Evolutionary conservation across 2,797 vertebrate species (phyloP), one percentile per base, ranked within the genome.

Genomic region (Eupleurogrammus muticus): DNA sequence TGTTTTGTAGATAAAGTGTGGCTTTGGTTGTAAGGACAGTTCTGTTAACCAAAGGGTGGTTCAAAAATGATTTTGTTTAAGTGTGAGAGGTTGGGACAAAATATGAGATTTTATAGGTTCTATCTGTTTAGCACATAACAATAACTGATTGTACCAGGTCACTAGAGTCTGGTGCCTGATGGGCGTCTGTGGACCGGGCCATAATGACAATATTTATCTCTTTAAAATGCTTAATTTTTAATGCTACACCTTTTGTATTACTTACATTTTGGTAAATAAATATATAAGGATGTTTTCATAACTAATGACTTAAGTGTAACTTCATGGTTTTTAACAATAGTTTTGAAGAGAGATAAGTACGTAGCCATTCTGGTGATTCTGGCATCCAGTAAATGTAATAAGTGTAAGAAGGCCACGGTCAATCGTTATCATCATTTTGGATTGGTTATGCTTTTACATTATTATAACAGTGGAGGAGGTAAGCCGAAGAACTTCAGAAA

Each of bases 1-100:
- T 57, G 17, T 58, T 80, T 73, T 62, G 34, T 78, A 54, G 64
- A 44, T 53, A 14, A 46, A 19, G 40, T 65, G 34, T 71, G 42
- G 20, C 56, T 66, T 72, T 11, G 23, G 35, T 57, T 6, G 10
- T 42, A 28, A 62, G 57, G 24, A 35, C 46, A 42, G 47, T 67
- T 52, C 46, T 61, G 44, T 7, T 47, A 40, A 44, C 28, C 52
- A 38, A 56, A 68, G 48, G 0, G 23, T n/a, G 5, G 16, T 17
- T 67, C 36, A 58, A n/a, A 61, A 20, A 3, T 55, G 2, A n/a
- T 59, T 17, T 49, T 7, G 11, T 61, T 60, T 52, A 52, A 52
- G 13, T 56, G n/a, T 23, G 14, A 50, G 17, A 21, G 16, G 16
- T 44, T 44, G 40, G 40, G 40, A 44, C 20, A 9, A 53, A 11